Percentiles rank a stretch among this genome's conserved stretches.
Evolutionary conservation across 1,140 invertebrate species (phyloP).

Genomic region (Acromyrmex charruanus): DNA sequence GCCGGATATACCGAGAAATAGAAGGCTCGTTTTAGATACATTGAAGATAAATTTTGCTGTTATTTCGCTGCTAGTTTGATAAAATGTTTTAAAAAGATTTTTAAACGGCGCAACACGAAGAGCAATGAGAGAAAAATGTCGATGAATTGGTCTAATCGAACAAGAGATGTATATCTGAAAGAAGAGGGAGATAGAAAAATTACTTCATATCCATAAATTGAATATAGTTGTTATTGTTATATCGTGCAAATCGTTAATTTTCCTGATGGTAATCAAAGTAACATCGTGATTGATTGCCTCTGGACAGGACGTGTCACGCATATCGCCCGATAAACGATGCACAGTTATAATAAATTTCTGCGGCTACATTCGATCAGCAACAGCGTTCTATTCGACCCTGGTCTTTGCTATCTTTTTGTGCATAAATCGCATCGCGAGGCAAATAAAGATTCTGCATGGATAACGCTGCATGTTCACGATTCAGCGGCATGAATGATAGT

Average conservation of each 20-base stretch:
- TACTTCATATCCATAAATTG: conserved; percentile 17
- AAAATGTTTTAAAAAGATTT: background rate
- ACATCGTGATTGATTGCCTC: conserved; percentile 48
- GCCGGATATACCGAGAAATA: conserved; percentile 58
- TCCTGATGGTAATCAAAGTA: conserved; percentile 15
- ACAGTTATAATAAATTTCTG: conserved; percentile 57
- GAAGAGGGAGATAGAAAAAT: conserved; percentile 14
- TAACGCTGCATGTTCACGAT: conserved; percentile 47
- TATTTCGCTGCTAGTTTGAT: background rate
- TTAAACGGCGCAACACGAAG: background rate
- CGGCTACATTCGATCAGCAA: conserved; percentile 54
- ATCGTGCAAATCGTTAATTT: conserved; percentile 39
- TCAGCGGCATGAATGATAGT: conserved; percentile 57
- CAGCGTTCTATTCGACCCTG: conserved; percentile 38
- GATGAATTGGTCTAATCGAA: background rate
- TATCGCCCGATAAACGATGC: conserved; percentile 52
- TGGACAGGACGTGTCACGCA: conserved; percentile 31
- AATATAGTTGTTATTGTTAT: conserved; percentile 11
- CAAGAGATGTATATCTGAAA: background rate
- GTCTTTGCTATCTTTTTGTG: conserved; percentile 53
- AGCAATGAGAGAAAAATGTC: background rate
- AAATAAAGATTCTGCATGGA: conserved; percentile 59
- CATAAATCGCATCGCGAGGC: conserved; percentile 52
- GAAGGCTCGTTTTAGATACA: conserved; percentile 39
- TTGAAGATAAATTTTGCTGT: conserved; percentile 43